Base-by-base conservation (phyloP, 1,140 invertebrate species). In the Polypedilum vanderplanki region DNA sequence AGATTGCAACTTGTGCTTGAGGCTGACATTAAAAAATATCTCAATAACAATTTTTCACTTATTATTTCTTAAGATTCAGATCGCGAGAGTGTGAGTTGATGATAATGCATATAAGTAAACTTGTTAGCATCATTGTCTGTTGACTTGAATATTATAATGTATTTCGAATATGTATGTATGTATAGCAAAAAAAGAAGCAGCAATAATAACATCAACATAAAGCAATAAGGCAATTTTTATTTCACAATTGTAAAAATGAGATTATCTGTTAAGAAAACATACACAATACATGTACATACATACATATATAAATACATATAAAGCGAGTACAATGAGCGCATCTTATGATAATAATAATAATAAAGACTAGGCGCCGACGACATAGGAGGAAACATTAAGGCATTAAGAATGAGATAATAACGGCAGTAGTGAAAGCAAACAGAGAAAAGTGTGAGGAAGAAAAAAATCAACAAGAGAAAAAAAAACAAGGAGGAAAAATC, bases 351-450 rank as follows among this genome's bases (percentile, higher is more conserved):
- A 20, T 20, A 70, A 70, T 12, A 70, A 70, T 70, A 70, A 70
- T 20, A 70, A 70, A 20, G 65, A 20, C 65, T 70, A 70, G 65
- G 65, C 65, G 65, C 65, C 65, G 65, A 70, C 65, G 20, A 57
- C 46, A 57, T 57, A 57, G 46, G 17, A 70, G 65, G 65, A 70
- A 70, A 70, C 65, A 70, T 70, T 70, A 70, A 70, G 5, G 24
- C 24, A 33, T 33, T 33, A 33, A 33, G 24, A 33, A 33, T 33
- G 65, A 70, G 65, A 70, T 70, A 70, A 70, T 70, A 22, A 22
- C 65, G 18, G 9, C 4, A 57, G 46, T n/a, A 57, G n/a, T 15
- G 46, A 57, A 57, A 12, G 12, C 46, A 57, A 57, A 57, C 15
- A 15, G 15, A 46, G 10, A 41, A 41, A 46, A 57, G n/a, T 12